phyloP scores from a whole-genome alignment of 2,797 vertebrate species.

The Pangasius djambal region DNA sequence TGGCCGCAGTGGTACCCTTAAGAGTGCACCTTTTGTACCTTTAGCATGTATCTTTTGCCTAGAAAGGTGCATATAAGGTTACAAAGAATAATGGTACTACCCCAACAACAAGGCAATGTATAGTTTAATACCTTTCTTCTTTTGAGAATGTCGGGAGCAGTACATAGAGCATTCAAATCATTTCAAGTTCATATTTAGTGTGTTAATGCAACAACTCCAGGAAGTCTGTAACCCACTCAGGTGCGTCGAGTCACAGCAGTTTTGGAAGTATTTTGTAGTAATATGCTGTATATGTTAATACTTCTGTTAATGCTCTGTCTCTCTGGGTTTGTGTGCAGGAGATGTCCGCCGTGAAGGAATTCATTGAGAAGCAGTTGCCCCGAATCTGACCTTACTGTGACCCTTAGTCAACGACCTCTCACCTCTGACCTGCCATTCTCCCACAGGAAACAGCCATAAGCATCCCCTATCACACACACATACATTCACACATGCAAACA shows the following conservation, averaged over 20 bases:
- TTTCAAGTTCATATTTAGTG: neutral
- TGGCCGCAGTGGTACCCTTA: neutral
- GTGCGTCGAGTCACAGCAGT: neutral
- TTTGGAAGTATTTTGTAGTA: neutral
- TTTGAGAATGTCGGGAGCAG: neutral
- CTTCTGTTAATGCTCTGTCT: conserved; percentile 3
- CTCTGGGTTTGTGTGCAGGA: conserved; percentile 77
- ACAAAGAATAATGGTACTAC: neutral
- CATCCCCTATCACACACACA: conserved; percentile 54
- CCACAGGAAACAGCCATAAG: conserved; percentile 83
- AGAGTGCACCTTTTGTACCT: neutral
- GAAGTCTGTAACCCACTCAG: neutral
- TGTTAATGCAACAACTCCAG: neutral
- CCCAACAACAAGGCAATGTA: neutral
- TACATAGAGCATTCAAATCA: neutral
- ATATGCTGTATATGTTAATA: neutral
- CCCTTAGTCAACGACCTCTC: conserved; percentile 72
- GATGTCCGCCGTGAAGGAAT: conserved; percentile 94
- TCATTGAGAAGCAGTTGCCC: conserved; percentile 94
- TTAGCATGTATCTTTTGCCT: neutral
- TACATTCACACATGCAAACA: conserved; percentile 44
- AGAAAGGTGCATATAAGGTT: neutral
- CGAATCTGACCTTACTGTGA: conserved; percentile 86
- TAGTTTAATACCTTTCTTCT: neutral
- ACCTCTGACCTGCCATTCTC: conserved; percentile 77